Evolutionary conservation across 1,140 invertebrate genomes (phyloP).

Genomic region (Drosophila subpulchrella): DNA sequence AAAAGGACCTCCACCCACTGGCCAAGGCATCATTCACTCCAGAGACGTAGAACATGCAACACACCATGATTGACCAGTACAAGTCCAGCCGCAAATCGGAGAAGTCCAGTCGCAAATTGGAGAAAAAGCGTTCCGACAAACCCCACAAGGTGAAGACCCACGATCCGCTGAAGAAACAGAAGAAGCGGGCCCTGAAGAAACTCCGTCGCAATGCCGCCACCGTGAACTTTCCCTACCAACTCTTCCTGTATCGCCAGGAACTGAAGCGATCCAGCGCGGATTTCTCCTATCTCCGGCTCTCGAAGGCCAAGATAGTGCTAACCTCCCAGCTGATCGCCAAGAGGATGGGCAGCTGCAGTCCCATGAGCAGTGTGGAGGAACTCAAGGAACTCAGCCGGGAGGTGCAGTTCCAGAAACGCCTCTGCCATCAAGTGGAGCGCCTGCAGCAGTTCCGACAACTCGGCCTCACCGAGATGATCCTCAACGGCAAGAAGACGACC

Average conservation of each 20-base stretch:
- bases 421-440: constrained; percentile 58
- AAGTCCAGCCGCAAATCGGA: constrained; percentile 22
- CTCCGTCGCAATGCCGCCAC: neutral
- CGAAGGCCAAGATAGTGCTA: constrained; percentile 59
- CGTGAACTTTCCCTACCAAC: constrained; percentile 52
- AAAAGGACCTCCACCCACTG: constrained; percentile 37
- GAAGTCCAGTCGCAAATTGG: constrained; percentile 36
- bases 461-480: constrained; percentile 63
- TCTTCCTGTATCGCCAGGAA: constrained; percentile 68
- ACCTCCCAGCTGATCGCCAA: constrained; percentile 57
- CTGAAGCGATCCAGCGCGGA: constrained; percentile 42
- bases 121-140: constrained; percentile 42
- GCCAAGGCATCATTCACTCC: constrained; percentile 16
- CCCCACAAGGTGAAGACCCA: constrained; percentile 29
- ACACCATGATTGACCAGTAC: constrained; percentile 26
- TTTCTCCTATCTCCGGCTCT: constrained; percentile 62
- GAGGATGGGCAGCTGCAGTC: constrained; percentile 41
- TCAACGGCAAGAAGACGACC: constrained; percentile 55
- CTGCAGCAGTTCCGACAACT: constrained; percentile 61
- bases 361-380: constrained; percentile 54
- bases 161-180: constrained; percentile 36
- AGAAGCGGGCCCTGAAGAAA: constrained; percentile 28
- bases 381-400: constrained; percentile 69
- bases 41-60: constrained; percentile 10
- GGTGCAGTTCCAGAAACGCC: constrained; percentile 70